A percentile compares a stretch with the other conserved stretches of the same genome.
Conservation (phyloP, 2,113 vertebrate genomes). For the Rousettus leschenaultii region DNA sequence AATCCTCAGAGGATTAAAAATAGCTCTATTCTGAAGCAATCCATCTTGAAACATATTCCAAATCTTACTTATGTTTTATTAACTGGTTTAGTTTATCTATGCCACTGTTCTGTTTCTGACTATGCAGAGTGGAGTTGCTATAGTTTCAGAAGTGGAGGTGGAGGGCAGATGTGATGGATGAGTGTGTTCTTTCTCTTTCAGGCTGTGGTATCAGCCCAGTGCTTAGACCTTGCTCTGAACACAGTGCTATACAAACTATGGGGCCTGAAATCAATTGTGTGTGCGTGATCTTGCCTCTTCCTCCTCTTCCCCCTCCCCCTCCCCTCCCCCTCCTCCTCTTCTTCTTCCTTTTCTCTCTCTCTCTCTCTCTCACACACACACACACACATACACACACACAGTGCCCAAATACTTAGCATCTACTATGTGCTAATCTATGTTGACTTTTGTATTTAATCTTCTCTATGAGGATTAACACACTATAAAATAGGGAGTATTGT, state of each 20-base stretch:
- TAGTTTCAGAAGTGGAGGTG: not conserved
- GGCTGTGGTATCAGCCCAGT: not conserved
- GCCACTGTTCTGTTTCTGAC: not conserved
- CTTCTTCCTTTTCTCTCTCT: not conserved
- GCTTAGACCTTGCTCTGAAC: not conserved
- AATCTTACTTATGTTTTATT: not conserved
- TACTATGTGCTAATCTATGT: not conserved
- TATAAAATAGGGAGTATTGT: not conserved
- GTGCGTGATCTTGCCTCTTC: not conserved
- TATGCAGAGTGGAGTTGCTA: not conserved
- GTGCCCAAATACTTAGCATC: not conserved
- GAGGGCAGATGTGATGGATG: not conserved
- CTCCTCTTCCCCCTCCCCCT: too few relatives aligned
- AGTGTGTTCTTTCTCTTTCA: not conserved
- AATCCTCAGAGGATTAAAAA: not conserved
- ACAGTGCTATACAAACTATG: not conserved
- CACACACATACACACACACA: rapidly evolving
- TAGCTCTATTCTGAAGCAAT: not conserved
- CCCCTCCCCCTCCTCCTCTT: not conserved
- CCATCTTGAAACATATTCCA: not conserved
- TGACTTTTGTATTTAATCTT: not conserved
- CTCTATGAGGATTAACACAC: not conserved
- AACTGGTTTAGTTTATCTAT: not conserved
- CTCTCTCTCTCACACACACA: too few relatives aligned
- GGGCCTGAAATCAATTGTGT: not conserved